Conservation (phyloP, 23 tunicate genomes). For the Diplosoma virens region DNA sequence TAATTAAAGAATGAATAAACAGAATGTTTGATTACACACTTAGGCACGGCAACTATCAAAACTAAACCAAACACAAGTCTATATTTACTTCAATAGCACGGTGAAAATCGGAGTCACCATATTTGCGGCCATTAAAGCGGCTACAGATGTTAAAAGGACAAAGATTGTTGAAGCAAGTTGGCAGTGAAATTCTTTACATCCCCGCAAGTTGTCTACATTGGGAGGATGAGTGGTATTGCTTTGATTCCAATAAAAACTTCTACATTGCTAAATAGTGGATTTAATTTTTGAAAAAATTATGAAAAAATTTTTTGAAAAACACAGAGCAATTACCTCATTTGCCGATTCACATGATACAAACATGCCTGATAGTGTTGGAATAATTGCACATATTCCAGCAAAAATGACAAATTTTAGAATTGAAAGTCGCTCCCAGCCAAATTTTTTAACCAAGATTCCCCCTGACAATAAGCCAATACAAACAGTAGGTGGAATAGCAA, state of each 20-base stretch:
- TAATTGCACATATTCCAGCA: conserved; percentile 11
- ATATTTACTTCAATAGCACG: conserved; percentile 59
- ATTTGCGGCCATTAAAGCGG: conserved; percentile 37
- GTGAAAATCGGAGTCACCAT: conserved; percentile 82
- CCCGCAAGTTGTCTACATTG: not conserved
- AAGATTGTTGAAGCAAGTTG: conserved; percentile 29
- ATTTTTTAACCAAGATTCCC: conserved; percentile 44
- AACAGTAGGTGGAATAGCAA: conserved; percentile 62
- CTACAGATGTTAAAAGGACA: conserved; percentile 45
- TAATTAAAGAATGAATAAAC: no score
- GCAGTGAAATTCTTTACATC: conserved; percentile 17
- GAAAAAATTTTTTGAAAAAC: no score
- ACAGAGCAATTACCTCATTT: no score
- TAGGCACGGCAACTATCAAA: not conserved
- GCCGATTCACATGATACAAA: not conserved
- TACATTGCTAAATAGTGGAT: no score
- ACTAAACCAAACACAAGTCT: not conserved
- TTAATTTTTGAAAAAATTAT: no score
- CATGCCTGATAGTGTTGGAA: not conserved
- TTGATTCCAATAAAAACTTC: no score
- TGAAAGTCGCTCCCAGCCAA: conserved; percentile 13
- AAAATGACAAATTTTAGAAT: conserved; percentile 35
- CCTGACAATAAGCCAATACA: conserved; percentile 65
- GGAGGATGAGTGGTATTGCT: no score
- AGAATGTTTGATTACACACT: not conserved